Conservation (phyloP, 1,140 invertebrate genomes). For the Goniozus legneri region DNA sequence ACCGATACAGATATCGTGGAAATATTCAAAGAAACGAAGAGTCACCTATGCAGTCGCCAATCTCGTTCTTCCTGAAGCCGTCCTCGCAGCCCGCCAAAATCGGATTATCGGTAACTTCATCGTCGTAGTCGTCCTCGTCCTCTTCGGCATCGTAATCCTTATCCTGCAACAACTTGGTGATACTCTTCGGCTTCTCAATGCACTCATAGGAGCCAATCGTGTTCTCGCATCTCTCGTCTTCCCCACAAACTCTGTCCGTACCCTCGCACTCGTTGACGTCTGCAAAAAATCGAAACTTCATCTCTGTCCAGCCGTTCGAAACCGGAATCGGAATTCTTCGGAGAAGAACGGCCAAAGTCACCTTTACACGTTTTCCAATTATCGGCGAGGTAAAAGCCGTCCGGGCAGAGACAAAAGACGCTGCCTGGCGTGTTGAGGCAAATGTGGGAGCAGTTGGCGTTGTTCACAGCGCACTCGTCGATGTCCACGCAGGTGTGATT, state of each 20-base stretch:
- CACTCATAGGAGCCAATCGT: conserved; percentile 59
- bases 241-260: conserved; percentile 52
- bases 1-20: too few species aligned
- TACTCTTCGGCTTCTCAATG: conserved; percentile 35
- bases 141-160: conserved; percentile 43
- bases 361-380: conserved; percentile 57
- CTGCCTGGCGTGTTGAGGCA: conserved; percentile 61
- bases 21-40: too few species aligned
- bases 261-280: conserved; percentile 70
- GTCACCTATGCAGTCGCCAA: conserved; percentile 50
- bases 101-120: conserved; percentile 39
- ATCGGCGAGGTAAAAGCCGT: conserved; percentile 54
- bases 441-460: conserved; percentile 58
- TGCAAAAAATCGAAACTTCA: conserved; percentile 40
- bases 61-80: conserved; percentile 55
- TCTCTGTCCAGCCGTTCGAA: too few species aligned
- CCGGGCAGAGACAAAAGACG: conserved; percentile 61
- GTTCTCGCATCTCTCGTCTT: conserved; percentile 59
- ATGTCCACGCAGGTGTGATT: conserved; percentile 59
- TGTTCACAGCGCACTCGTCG: conserved; percentile 60
- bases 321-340: too few species aligned
- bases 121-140: conserved; percentile 31
- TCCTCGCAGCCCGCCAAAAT: conserved; percentile 50
- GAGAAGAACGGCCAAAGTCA: conserved; percentile 21
- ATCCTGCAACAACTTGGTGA: conserved; percentile 36